phyloP scores from a whole-genome alignment of 1,140 invertebrate species.

The Trichomalopsis sarcophagae region DNA sequence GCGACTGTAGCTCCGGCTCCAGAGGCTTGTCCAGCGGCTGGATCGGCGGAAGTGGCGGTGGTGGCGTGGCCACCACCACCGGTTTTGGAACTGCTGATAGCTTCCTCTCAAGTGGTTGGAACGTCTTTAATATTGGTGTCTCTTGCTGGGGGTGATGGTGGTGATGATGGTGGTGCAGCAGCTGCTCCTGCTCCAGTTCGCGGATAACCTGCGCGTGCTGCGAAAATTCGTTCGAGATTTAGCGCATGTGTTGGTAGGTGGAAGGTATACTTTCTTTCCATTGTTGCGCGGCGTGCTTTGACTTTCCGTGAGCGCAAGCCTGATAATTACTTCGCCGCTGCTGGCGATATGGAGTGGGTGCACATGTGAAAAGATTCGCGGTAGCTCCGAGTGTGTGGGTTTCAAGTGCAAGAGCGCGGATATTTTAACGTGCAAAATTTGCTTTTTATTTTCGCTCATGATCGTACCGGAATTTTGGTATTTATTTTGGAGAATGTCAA shows the following conservation, averaged over 20 bases:
- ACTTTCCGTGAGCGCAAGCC: conserved; percentile 11
- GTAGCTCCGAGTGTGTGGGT: neutral
- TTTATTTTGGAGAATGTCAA: no score
- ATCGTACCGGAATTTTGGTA: no score
- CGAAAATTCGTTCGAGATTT: neutral
- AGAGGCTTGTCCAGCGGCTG: conserved; percentile 68
- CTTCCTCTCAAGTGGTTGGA: conserved; percentile 72
- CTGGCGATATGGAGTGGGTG: neutral
- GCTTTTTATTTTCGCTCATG: no score
- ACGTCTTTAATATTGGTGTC: conserved; percentile 71
- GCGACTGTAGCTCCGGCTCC: conserved; percentile 71
- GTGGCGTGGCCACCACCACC: neutral
- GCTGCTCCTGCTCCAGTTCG: conserved; percentile 63
- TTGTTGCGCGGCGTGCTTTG: conserved; percentile 32
- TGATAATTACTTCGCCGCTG: conserved; percentile 40
- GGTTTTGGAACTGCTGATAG: conserved; percentile 67
- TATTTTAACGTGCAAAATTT: no score
- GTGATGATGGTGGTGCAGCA: conserved; percentile 15
- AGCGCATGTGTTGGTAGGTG: neutral
- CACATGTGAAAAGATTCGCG: neutral
- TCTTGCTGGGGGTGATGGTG: conserved; percentile 53
- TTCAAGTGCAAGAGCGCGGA: neutral
- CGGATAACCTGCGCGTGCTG: conserved; percentile 71
- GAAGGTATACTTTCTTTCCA: conserved; percentile 36
- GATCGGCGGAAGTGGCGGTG: neutral